These are phyloP conservation scores for Crotophaga sulcirostris DNA, from an alignment of 2,113 vertebrate species.

Conservation along the genomic window DNA sequence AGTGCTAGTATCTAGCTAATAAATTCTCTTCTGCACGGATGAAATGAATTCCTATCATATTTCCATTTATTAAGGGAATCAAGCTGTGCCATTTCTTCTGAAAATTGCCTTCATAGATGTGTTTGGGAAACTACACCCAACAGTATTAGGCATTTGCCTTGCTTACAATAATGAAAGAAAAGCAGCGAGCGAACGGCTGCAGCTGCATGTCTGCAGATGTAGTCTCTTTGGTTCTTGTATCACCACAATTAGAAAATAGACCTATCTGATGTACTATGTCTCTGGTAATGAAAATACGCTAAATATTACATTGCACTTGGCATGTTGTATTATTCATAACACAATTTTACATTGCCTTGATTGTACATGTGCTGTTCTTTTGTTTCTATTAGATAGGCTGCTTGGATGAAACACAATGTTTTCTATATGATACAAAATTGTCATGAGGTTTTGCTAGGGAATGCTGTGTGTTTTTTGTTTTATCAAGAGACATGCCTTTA, in stretches of 20 bases:
- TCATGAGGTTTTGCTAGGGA: not conserved
- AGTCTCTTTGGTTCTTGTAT: not conserved
- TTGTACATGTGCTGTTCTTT: not conserved
- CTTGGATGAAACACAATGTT: not conserved
- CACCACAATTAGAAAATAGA: not conserved
- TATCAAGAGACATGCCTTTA: not conserved
- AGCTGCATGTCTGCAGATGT: not conserved
- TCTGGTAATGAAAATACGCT: not conserved
- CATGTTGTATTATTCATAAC: not conserved
- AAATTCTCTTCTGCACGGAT: not conserved
- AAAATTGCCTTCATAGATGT: not conserved
- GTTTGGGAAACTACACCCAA: not conserved
- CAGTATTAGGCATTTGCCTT: not conserved
- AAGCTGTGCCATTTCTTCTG: not conserved
- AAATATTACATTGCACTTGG: not conserved
- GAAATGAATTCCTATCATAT: not conserved
- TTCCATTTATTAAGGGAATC: constrained; percentile 4
- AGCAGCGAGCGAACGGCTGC: not conserved
- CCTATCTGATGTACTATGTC: not conserved
- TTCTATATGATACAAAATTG: not conserved
- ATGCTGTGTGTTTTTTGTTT: not conserved
- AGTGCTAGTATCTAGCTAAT: not conserved
- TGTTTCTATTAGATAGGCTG: not conserved
- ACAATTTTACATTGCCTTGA: not conserved
- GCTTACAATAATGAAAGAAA: not conserved